Conservation (phyloP, 2,888 invertebrate species). For the Pseudanteris insignis region DNA sequence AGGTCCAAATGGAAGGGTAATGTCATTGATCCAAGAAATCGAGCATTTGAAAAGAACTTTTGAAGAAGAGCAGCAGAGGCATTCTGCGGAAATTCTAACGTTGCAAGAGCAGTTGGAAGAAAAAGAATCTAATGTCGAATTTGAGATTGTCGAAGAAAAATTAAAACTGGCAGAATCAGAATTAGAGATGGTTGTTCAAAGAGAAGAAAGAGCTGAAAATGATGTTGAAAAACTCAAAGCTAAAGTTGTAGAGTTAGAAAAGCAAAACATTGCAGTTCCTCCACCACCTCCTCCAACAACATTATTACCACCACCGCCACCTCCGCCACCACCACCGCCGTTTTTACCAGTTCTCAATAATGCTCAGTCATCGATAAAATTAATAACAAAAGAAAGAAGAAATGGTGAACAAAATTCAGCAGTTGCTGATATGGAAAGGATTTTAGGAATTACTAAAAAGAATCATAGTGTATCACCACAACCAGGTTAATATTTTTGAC, state of each 20-base stretch:
- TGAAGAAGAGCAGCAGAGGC: constrained; percentile 71
- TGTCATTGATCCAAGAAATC: constrained; percentile 70
- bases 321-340: constrained; percentile 38
- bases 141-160: constrained; percentile 76
- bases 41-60: constrained; percentile 72
- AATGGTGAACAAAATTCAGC: constrained; percentile 55
- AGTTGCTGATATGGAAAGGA: constrained; percentile 70
- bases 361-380: constrained; percentile 57
- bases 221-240: constrained; percentile 61
- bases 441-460: constrained; percentile 71
- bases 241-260: constrained; percentile 56
- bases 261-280: constrained; percentile 52
- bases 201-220: constrained; percentile 72
- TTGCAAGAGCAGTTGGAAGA: constrained; percentile 75
- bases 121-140: constrained; percentile 74
- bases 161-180: constrained; percentile 76
- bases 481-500: constrained; percentile 65
- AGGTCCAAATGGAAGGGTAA: constrained; percentile 68
- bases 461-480: constrained; percentile 70
- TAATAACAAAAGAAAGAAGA: constrained; percentile 58
- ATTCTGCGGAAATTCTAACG: constrained; percentile 70
- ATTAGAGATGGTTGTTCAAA: constrained; percentile 70
- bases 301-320: constrained; percentile 61
- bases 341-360: constrained; percentile 37
- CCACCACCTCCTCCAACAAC: constrained; percentile 68